A percentile compares a stretch with the other conserved stretches of the same genome.
phyloP scores from a whole-genome alignment of 1,140 invertebrate species.

The honey bee (Apis mellifera) region Amel_HAv3.1 CM009934.2:615001-615500 shows the following conservation, averaged over 20 bases:
- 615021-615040: constrained; percentile 38
- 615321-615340: no score
- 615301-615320: no score
- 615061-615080: constrained; percentile 46
- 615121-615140: constrained; percentile 38
- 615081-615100: constrained; percentile 43
- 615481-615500: no score
- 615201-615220: neutral
- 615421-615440: no score
- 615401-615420: no score
- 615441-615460: no score
- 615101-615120: constrained; percentile 16
- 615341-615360: no score
- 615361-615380: no score
- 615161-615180: constrained; percentile 40
- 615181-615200: neutral
- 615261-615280: neutral
- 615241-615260: no score
- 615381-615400: no score
- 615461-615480: no score
- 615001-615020: constrained; percentile 59
- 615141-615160: constrained; percentile 48
- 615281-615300: no score
- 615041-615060: constrained; percentile 61
- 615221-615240: neutral